phyloP scores from a whole-genome alignment of 2,888 invertebrate genomes.

The Eristalis tenax region DNA sequence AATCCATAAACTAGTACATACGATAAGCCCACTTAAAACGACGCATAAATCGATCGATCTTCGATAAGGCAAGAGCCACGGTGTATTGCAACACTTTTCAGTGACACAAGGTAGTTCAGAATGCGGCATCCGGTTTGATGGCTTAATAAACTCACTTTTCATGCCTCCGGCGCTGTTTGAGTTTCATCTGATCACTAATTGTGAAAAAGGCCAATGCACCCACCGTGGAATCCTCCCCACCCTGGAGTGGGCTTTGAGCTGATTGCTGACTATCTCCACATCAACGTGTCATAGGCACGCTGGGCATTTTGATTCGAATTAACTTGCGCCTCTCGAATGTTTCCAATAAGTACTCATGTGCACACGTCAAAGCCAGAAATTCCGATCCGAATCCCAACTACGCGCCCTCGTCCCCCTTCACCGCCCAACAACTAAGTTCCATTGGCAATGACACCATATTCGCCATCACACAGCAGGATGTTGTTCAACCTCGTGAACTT shows the following conservation, averaged over 20 bases:
- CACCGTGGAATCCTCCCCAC: too few relatives aligned
- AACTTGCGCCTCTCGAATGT: neutral
- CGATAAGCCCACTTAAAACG: neutral
- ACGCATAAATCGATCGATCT: neutral
- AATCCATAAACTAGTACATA: neutral
- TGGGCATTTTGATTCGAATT: too few relatives aligned
- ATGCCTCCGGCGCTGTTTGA: too few relatives aligned
- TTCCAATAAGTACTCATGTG: neutral
- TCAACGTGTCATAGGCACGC: neutral
- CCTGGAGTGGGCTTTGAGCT: neutral
- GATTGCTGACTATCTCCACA: neutral
- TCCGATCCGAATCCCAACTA: neutral
- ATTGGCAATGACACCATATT: neutral
- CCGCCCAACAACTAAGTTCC: neutral
- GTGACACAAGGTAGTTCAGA: neutral
- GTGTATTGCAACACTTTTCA: too few relatives aligned
- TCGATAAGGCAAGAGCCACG: neutral
- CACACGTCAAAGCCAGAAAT: neutral
- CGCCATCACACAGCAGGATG: slow-evolving; percentile 12
- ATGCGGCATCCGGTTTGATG: neutral
- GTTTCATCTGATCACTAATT: too few relatives aligned
- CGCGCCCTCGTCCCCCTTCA: neutral
- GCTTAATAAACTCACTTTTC: neutral
- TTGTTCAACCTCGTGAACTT: slow-evolving; percentile 39
- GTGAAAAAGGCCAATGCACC: too few relatives aligned